These are phyloP conservation scores for Schizaphis graminum DNA, from an alignment of 2,888 invertebrate species.

Conservation along the genomic window DNA sequence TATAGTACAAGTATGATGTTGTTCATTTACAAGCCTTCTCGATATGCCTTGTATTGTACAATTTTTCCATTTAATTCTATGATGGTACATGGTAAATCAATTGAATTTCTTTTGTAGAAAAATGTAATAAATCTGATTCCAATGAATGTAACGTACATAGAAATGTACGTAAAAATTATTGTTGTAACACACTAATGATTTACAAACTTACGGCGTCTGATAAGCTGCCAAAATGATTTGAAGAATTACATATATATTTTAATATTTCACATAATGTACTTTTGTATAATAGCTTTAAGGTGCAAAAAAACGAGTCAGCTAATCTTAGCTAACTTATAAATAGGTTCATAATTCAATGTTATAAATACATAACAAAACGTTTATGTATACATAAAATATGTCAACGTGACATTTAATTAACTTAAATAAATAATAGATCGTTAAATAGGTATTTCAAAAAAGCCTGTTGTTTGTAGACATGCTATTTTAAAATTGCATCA, in stretches of 20 bases:
- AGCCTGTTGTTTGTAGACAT: background rate
- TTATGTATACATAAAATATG: background rate
- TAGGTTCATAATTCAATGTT: background rate
- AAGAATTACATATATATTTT: background rate
- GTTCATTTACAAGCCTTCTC: background rate
- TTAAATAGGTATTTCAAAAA: background rate
- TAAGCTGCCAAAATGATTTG: background rate
- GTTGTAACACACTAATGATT: background rate
- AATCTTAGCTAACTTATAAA: background rate
- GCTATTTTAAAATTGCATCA: background rate
- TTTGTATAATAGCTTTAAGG: background rate
- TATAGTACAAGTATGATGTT: background rate
- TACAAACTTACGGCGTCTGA: background rate
- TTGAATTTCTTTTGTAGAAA: background rate
- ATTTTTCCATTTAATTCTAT: background rate
- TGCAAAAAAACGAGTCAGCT: background rate
- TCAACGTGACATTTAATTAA: background rate
- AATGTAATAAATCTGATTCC: background rate
- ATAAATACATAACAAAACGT: background rate
- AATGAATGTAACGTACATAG: background rate
- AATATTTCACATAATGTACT: background rate
- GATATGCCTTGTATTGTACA: background rate
- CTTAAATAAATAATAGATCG: conserved; percentile 4
- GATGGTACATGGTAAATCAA: no score
- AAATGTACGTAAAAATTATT: background rate